These are phyloP conservation scores for Manis javanica DNA, from an alignment of 2,797 vertebrate genomes.

Conservation along the genomic window DNA sequence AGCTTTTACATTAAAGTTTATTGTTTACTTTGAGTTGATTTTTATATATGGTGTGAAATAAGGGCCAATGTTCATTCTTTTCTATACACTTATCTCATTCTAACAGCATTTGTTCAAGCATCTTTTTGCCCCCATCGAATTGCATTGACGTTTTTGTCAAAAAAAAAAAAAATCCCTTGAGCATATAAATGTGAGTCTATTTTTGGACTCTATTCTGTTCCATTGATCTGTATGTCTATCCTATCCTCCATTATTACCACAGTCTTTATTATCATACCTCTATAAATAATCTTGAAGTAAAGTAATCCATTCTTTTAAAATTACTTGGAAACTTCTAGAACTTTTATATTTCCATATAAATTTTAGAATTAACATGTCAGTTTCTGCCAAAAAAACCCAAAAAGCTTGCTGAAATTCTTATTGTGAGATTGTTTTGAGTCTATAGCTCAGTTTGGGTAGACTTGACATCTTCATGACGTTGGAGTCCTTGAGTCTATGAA, in stretches of 20 bases:
- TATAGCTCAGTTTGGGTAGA: neutral
- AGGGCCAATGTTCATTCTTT: neutral
- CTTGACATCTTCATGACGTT: neutral
- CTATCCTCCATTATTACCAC: neutral
- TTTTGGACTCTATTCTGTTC: neutral
- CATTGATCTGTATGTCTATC: neutral
- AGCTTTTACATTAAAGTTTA: neutral
- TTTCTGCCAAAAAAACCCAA: neutral
- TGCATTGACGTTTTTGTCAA: neutral
- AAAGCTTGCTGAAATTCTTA: constrained; percentile 12
- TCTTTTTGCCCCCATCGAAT: neutral
- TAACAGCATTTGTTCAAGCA: neutral
- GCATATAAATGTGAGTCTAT: neutral
- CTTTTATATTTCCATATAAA: neutral
- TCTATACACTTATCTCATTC: neutral
- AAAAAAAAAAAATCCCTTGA: neutral
- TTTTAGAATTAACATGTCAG: neutral
- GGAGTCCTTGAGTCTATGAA: neutral
- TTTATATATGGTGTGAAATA: neutral
- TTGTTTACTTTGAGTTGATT: neutral
- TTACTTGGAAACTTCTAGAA: constrained; percentile 13
- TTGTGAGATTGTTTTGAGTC: neutral
- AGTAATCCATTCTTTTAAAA: neutral
- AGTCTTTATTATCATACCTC: neutral
- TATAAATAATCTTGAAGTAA: neutral